Conservation (phyloP, 1,140 invertebrate genomes). For the Cydia splendana region DNA sequence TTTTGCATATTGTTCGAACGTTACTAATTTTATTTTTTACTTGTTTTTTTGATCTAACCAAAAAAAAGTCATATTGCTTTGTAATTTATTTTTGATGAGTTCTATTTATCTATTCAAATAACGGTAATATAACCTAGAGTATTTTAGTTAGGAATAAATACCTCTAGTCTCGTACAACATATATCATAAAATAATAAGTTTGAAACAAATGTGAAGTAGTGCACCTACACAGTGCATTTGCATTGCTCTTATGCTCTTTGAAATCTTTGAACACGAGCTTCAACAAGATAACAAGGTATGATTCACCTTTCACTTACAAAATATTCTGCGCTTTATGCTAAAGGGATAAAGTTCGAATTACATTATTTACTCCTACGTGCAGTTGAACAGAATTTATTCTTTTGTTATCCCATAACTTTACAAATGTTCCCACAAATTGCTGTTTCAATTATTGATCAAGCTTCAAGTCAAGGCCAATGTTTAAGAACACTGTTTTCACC, state of each 20-base stretch:
- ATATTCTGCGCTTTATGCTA: not conserved
- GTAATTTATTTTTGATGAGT: no score
- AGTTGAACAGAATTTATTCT: not conserved
- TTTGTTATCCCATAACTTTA: not conserved
- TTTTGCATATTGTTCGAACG: constrained; percentile 1
- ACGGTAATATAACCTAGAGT: no score
- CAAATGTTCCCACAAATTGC: not conserved
- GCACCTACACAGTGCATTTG: not conserved
- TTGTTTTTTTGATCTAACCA: not conserved
- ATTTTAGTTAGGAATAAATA: no score
- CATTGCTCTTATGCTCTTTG: not conserved
- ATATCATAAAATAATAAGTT: no score
- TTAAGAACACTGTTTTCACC: constrained; percentile 35
- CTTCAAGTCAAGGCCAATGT: constrained; percentile 37
- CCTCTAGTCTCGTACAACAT: no score
- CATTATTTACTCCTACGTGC: not conserved
- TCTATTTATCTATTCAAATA: no score
- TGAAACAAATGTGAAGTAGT: no score
- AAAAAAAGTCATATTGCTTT: no score
- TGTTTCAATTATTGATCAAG: not conserved
- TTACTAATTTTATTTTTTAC: not conserved
- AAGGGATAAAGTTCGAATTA: not conserved
- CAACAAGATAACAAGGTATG: constrained; percentile 3
- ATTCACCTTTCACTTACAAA: not conserved
- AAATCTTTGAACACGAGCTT: not conserved